These are phyloP conservation scores for Corticium candelabrum DNA, from an alignment of 37 sponge, comb jelly and placozoan species.

Conservation along the genomic window DNA sequence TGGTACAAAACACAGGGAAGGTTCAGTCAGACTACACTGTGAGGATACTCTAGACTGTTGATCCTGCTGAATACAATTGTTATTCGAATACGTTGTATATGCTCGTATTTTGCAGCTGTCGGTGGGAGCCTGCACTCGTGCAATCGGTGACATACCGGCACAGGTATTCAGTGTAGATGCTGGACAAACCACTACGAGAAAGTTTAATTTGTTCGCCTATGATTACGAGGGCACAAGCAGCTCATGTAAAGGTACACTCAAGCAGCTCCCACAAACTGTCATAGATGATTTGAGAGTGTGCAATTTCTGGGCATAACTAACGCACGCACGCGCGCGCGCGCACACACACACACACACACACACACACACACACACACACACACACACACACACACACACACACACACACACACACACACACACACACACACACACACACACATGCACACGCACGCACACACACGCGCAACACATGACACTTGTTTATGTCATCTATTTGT, in stretches of 20 bases:
- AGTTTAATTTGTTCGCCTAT: neutral
- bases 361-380: neutral
- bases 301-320: no score
- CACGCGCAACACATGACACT: no score
- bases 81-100: no score
- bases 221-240: neutral
- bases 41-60: neutral
- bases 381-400: neutral
- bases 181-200: neutral
- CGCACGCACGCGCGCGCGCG: slow-evolving; percentile 1
- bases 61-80: neutral
- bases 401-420: neutral
- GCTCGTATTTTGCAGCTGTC: neutral
- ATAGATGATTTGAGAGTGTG: no score
- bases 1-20: slow-evolving; percentile 56
- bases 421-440: neutral
- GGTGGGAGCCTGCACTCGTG: neutral
- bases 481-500: neutral
- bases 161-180: neutral
- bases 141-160: neutral
- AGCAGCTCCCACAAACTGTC: no score
- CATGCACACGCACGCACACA: neutral
- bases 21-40: slow-evolving; percentile 59
- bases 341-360: neutral
- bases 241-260: neutral